Percentiles rank a stretch among this genome's conserved stretches.
phyloP scores from a whole-genome alignment of 2,113 vertebrate genomes.

The Takifugu flavidus region DNA sequence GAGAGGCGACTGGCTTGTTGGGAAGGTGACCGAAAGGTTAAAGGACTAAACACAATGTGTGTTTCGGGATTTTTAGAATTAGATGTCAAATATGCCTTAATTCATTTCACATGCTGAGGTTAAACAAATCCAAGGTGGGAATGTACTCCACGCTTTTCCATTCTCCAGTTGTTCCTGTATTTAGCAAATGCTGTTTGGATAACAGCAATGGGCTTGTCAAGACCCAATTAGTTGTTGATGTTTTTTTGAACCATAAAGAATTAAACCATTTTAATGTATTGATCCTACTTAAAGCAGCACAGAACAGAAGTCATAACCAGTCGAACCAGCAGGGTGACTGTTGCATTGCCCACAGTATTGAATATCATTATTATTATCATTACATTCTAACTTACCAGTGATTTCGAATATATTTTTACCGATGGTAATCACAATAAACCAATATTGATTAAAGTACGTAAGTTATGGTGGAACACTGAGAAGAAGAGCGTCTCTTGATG shows the following conservation, averaged over 20 bases:
- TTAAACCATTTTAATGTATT: constrained; percentile 31
- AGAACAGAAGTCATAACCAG: background rate
- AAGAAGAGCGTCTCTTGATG: too few relatives aligned
- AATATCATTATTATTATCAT: too few relatives aligned
- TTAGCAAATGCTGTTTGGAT: constrained; percentile 14
- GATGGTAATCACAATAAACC: too few relatives aligned
- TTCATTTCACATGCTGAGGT: background rate
- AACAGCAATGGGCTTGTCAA: constrained; percentile 4
- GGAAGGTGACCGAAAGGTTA: background rate
- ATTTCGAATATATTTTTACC: too few relatives aligned
- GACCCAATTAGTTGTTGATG: constrained; percentile 43
- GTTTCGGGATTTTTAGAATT: background rate
- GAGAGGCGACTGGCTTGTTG: constrained; percentile 9
- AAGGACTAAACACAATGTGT: background rate
- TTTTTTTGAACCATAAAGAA: constrained; percentile 19
- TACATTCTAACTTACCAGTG: too few relatives aligned
- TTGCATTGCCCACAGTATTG: too few relatives aligned
- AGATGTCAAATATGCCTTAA: background rate
- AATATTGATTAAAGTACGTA: too few relatives aligned
- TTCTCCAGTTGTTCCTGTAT: constrained; percentile 6
- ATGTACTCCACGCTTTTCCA: background rate
- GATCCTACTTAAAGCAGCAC: constrained; percentile 14
- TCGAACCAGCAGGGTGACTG: too few relatives aligned
- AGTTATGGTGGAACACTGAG: too few relatives aligned
- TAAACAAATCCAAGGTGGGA: constrained; percentile 1